These are phyloP conservation scores for Lochmaea crataegi DNA, from an alignment of 2,888 invertebrate genomes.

Conservation along the genomic window DNA sequence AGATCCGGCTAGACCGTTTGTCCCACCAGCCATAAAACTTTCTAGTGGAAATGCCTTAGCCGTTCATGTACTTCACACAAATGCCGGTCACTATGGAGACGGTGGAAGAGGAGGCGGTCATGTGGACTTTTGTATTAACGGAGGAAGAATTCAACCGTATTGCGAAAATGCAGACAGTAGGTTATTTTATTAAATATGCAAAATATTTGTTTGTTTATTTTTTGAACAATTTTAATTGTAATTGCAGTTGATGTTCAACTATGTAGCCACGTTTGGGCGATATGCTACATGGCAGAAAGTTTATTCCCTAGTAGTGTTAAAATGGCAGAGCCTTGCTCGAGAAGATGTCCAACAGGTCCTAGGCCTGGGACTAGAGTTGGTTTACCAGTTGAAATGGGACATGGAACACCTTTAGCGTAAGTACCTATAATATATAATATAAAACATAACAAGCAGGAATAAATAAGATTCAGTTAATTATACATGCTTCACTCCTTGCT, in stretches of 20 bases:
- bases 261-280: constrained; percentile 84
- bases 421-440: constrained; percentile 40
- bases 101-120: constrained; percentile 68
- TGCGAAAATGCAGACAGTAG: constrained; percentile 78
- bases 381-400: constrained; percentile 75
- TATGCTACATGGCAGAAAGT: constrained; percentile 84
- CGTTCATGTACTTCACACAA: constrained; percentile 83
- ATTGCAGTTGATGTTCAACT: constrained; percentile 73
- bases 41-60: constrained; percentile 81
- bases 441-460: too few relatives aligned
- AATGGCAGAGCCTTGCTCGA: constrained; percentile 77
- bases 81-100: constrained; percentile 82
- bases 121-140: too few relatives aligned
- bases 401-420: constrained; percentile 77
- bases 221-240: too few relatives aligned
- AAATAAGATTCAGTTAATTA: too few relatives aligned
- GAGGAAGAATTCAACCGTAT: constrained; percentile 74
- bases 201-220: not conserved
- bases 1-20: constrained; percentile 81
- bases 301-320: constrained; percentile 69
- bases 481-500: too few relatives aligned
- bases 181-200: constrained; percentile 46
- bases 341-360: constrained; percentile 77
- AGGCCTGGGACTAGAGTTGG: constrained; percentile 69
- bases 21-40: constrained; percentile 69